phyloP scores from a whole-genome alignment of 2,888 invertebrate genomes.

The Caenorhabditis sinica region DNA sequence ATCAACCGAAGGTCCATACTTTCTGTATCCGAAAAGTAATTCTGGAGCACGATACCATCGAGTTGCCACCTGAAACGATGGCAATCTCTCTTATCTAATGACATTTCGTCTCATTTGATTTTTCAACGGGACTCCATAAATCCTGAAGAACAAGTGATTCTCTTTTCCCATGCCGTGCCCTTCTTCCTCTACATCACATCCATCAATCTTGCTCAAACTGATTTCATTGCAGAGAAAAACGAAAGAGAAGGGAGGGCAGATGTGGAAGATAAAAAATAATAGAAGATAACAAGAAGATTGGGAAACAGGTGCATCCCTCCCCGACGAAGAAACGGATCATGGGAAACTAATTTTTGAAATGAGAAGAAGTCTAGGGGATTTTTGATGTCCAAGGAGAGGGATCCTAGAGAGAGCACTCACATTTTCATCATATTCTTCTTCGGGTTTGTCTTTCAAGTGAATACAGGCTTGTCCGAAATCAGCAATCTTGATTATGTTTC shows the following conservation, averaged over 20 bases:
- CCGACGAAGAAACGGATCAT: slow-evolving; percentile 2
- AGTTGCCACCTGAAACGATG: slow-evolving; percentile 74
- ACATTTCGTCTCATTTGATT: slow-evolving; percentile 23
- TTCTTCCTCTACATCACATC: slow-evolving; percentile 29
- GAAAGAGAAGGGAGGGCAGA: slow-evolving; percentile 8
- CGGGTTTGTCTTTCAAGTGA: slow-evolving; percentile 70
- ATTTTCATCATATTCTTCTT: slow-evolving; percentile 79
- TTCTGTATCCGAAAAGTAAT: slow-evolving; percentile 73
- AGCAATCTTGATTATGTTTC: slow-evolving; percentile 76
- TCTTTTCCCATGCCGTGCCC: not conserved
- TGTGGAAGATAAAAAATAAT: slow-evolving; percentile 20
- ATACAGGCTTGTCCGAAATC: slow-evolving; percentile 82
- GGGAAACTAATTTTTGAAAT: slow-evolving; percentile 29
- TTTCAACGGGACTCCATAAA: slow-evolving; percentile 55
- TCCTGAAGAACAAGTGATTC: slow-evolving; percentile 43
- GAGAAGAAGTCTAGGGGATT: slow-evolving; percentile 10
- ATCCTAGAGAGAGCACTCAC: slow-evolving; percentile 59
- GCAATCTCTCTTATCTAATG: not conserved
- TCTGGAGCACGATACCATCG: slow-evolving; percentile 81
- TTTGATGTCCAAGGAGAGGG: slow-evolving; percentile 20
- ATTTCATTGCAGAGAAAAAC: slow-evolving; percentile 42
- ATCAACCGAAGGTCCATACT: slow-evolving; percentile 70
- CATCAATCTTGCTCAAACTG: slow-evolving; percentile 68
- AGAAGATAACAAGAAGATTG: slow-evolving; percentile 33
- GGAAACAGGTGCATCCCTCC: slow-evolving; percentile 54